Base-by-base conservation (phyloP, 2,888 invertebrate species). In the Drosophila percnosoma region DNA sequence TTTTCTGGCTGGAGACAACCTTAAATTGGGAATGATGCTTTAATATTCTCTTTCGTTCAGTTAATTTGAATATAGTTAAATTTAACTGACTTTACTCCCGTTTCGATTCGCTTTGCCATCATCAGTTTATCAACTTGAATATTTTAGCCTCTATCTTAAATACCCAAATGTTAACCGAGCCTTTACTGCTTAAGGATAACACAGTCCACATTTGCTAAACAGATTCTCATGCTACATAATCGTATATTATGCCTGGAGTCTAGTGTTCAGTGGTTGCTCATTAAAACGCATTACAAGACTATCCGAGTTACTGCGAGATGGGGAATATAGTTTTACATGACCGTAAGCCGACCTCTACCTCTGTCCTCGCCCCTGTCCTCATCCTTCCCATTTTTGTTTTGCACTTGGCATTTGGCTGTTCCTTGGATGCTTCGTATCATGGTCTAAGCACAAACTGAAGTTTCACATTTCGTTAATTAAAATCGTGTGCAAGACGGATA, bases 401-500 rank as follows among this genome's bases (percentile, higher is more conserved):
- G 18, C 55, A 40, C 21, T 31, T 10, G 15, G 2, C 10, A 54
- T 33, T 24, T 49, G 52, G 48, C 33, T 57, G 61, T 40, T 58
- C 13, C 53, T 53, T 40, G 13, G 49, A 49, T 61, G 51, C 53
- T 38, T 45, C 45, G 15, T 45, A 45, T 38, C 62, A 53, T 83
- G 84, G 63, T 79, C 87, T 88, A 74, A 69, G 68, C 74, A 79
- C 70, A 75, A 77, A 74, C 78, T 78, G 52, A 38, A 80, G 89
- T 80, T 73, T 90, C 82, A 80, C 73, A 87, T 90, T 90, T 87
- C 90, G 89, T 88, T 87, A 90, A 87, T 87, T 87, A 87, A 87
- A 90, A 87, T 89, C 76, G 77, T 87, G 66, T 86, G 68, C 68
- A 59, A 53, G 58, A 64, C 69, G 68, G 66, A 74, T 80, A 88